Conservation (phyloP, 2,113 vertebrate genomes). For the Tapirus terrestris region DNA sequence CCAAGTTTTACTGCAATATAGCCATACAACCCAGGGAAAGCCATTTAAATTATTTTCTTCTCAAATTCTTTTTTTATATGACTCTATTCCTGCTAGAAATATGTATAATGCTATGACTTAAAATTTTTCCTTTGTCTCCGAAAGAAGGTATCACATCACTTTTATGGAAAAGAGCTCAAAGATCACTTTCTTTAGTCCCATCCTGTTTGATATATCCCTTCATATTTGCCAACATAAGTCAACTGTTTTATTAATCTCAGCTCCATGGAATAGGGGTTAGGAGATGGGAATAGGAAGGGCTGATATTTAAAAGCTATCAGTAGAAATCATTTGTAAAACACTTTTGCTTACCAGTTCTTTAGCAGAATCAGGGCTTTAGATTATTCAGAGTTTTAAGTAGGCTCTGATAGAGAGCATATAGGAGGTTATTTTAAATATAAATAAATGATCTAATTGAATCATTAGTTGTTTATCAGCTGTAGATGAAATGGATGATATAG, state of each 20-base stretch:
- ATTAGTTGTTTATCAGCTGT: constrained; percentile 30
- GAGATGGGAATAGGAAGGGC: background rate
- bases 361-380: background rate
- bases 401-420: background rate
- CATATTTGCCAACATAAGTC: background rate
- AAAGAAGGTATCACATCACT: background rate
- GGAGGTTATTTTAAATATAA: constrained; percentile 12
- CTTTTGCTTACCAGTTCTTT: constrained; percentile 25
- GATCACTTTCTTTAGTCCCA: background rate
- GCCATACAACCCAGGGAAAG: background rate
- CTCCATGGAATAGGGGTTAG: background rate
- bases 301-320: background rate
- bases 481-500: background rate
- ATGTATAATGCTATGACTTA: background rate
- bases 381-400: background rate
- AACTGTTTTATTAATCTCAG: background rate
- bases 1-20: background rate
- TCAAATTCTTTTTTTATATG: background rate
- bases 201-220: background rate
- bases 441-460: constrained; percentile 26
- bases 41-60: background rate
- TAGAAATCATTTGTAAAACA: background rate
- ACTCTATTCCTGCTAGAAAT: background rate
- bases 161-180: background rate
- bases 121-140: background rate